Base-by-base conservation (phyloP, 2,888 invertebrate genomes). In the Drosophila bunnanda region DNA sequence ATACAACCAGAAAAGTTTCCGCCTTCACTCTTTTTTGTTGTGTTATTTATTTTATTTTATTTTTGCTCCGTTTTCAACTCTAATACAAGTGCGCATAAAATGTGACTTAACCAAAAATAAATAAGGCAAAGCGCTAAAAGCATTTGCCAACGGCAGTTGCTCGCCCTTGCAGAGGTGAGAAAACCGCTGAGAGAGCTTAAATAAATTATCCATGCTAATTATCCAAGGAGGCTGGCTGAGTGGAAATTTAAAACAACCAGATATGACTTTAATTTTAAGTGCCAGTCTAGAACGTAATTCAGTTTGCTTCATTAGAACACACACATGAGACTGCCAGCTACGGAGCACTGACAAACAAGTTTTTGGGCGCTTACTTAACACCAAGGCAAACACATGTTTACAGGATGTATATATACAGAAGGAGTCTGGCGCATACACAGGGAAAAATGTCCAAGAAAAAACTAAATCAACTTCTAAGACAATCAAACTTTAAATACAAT, bases 341-440 rank as follows among this genome's bases (percentile, higher is more conserved):
- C 70, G 77, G 60, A 79, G 72, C 71, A 75, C 75, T 73, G 81
- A 76, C 78, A 81, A 79, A 76, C 65, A 75, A 76, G 71, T 77
- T 72, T 67, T 60, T 71, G 77, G 76, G 71, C 66, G 70, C 52
- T 77, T 72, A 55, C 78, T 87, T 81, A 83, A 79, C 84, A 85
- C 73, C 73, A 71, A 78, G 61, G 77, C 77, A 73, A 89, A 84
- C 85, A 85, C 66, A 87, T 87, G 89, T 78, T 81, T 62, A 71
- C 76, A 83, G 66, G 57, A 30, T 56, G 39, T 65, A 54, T 43
- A 73, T 38, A 60, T 25, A 65, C 41, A 54, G 59, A 39, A 36
- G 22, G 38, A 44, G 43, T 62, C 48, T 36, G 57, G 68, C 58
- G 2, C 2, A 15, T 58, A 39, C 59, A 59, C 39, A n/a, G 38